These are phyloP conservation scores for Xerus rutilus DNA, from an alignment of 2,797 vertebrate species.

Conservation along the genomic window DNA sequence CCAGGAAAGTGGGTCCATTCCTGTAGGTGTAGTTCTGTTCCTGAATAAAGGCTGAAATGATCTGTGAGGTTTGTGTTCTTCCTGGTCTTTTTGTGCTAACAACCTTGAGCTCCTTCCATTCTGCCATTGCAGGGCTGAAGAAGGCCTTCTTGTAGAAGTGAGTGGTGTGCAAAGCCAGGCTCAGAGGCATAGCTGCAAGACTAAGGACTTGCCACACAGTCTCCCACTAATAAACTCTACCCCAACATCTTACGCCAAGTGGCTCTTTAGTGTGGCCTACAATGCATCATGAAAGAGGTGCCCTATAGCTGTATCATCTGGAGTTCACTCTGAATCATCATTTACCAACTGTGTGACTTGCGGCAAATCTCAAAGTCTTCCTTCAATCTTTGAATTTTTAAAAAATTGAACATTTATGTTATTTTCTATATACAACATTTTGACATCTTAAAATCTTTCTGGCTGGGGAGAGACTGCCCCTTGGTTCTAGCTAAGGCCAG, in stretches of 20 bases:
- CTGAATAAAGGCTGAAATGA: too few relatives aligned
- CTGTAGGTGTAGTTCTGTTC: too few relatives aligned
- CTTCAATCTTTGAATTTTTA: neutral
- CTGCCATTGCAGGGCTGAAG: neutral
- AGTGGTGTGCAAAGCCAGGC: neutral
- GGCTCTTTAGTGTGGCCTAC: neutral
- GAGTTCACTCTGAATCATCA: neutral
- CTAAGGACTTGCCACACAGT: too few relatives aligned
- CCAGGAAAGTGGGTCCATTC: too few relatives aligned
- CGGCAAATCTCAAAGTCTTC: neutral
- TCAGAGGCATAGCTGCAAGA: neutral
- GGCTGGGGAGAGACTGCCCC: neutral
- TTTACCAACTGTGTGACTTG: neutral
- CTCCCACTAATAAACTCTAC: neutral
- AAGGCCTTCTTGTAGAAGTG: neutral
- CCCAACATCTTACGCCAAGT: neutral
- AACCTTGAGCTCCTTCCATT: neutral
- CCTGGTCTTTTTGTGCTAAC: too few relatives aligned
- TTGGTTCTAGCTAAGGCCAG: neutral
- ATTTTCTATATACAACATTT: neutral
- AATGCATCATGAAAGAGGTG: neutral
- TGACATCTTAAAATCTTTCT: neutral
- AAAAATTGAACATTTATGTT: neutral
- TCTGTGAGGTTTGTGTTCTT: too few relatives aligned
- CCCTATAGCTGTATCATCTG: neutral